Evolutionary conservation across 2,113 vertebrate species (phyloP).

Genomic region (Odontesthes bonariensis): DNA sequence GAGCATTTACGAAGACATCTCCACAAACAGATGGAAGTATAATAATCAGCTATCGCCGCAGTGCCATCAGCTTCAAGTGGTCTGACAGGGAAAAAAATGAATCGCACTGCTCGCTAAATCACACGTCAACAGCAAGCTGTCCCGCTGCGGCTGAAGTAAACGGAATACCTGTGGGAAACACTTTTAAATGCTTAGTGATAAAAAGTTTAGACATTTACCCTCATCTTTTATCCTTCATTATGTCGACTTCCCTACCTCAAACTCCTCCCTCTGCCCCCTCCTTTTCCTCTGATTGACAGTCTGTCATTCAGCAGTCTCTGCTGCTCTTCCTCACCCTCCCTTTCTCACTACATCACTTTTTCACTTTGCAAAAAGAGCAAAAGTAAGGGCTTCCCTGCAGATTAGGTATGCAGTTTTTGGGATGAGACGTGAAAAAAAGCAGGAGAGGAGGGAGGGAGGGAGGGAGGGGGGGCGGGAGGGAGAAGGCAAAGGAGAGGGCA

Average conservation of each 20-base stretch:
- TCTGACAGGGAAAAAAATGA: conserved; percentile 28
- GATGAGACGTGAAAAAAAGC: conserved; percentile 7
- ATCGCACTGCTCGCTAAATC: conserved; percentile 18
- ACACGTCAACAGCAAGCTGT: conserved; percentile 22
- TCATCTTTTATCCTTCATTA: conserved; percentile 4
- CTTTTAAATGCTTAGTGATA: conserved; percentile 13
- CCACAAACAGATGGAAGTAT: conserved; percentile 56
- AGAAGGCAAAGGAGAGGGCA: neutral
- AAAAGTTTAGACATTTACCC: conserved; percentile 17
- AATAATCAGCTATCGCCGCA: conserved; percentile 38
- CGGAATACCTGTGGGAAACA: conserved; percentile 30
- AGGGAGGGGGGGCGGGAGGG: neutral
- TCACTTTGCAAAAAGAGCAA: conserved; percentile 30
- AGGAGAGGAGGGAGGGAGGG: neutral
- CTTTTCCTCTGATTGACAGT: conserved; percentile 30
- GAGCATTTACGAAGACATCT: conserved; percentile 8
- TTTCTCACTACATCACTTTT: conserved; percentile 8
- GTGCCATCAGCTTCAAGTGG: conserved; percentile 32
- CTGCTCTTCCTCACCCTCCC: neutral
- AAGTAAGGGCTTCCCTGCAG: conserved; percentile 68
- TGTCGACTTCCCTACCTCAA: conserved; percentile 8
- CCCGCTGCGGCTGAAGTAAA: conserved; percentile 20
- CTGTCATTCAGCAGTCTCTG: conserved; percentile 40
- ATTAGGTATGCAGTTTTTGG: conserved; percentile 61
- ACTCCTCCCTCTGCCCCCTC: neutral